These are phyloP conservation scores for Cisticola juncidis DNA, from an alignment of 2,113 vertebrate genomes.

Conservation along the genomic window DNA sequence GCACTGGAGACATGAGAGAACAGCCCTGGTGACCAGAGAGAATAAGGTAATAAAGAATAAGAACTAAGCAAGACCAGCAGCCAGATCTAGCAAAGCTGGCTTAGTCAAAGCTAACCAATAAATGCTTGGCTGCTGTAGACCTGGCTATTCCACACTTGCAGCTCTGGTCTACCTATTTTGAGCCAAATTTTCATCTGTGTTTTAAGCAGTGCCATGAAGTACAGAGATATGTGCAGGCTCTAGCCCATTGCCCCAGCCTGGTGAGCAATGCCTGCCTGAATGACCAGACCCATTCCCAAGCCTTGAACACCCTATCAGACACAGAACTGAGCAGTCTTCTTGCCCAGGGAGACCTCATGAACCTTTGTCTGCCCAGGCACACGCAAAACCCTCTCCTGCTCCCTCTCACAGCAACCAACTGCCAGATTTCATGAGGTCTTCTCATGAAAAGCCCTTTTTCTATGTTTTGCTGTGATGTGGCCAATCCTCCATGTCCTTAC, in stretches of 20 bases:
- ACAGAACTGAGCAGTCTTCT: neutral
- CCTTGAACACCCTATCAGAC: fast-evolving
- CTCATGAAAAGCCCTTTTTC: neutral
- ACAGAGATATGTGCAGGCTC: neutral
- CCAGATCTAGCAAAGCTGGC: neutral
- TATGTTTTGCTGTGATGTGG: neutral
- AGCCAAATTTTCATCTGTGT: neutral
- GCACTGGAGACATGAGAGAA: neutral
- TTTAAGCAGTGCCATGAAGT: neutral
- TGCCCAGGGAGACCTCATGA: neutral
- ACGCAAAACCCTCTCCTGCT: neutral
- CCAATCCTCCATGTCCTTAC: neutral
- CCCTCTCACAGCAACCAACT: neutral
- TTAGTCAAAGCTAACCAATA: neutral
- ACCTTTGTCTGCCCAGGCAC: neutral
- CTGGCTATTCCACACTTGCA: neutral
- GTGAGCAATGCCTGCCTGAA: neutral
- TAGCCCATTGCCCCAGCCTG: fast-evolving
- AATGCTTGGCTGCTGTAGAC: neutral
- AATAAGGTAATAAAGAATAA: neutral
- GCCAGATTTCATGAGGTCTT: neutral
- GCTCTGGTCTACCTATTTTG: neutral
- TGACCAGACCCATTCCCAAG: neutral
- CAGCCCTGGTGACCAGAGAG: fast-evolving
- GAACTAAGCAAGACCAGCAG: neutral